Base-by-base conservation (phyloP, 2,113 vertebrate species). In the Peromyscus polionotus region DNA sequence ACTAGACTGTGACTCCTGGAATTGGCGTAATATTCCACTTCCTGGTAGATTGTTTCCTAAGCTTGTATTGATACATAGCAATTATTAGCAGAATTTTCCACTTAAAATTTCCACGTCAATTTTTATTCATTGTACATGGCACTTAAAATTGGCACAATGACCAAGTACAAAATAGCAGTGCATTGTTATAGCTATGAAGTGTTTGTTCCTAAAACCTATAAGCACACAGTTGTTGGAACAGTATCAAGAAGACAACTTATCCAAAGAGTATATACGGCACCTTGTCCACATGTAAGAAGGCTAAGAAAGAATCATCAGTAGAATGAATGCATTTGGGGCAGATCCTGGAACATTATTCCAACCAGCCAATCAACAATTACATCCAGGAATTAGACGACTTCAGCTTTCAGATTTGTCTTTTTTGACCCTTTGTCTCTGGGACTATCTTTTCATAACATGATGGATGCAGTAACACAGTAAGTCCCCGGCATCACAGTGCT, bases 91-190 rank as follows among this genome's bases (percentile, higher is more conserved):
- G 39, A 86, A 88, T 76, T 76, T 89, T 95, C 33, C 16, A 31
- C 26, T 28, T 80, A 81, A 96, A n/a, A 65, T 7, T 59, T 72
- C 59, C 24, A 67, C 36, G 42, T 73, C 51, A 33, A 26, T 59
- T 81, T 94, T 59, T 65, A 76, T 85, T 91, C 59, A 72, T 72
- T 93, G 33, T 12, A 48, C 3, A 0, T 75, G 20, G 33, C 8
- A 70, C 17, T 85, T 95, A 95, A 95, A 97, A 91, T 70, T 84
- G 70, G 26, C 51, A n/a, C 8, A 80, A 5, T 76, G 13, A 80
- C 61, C 68, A 77, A 75, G 80, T 81, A 24, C 48, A 95, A 94
- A 86, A 65, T 17, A 6, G 39, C 17, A 67, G 39, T 28, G 36
- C 20, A 63, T 10, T 36, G 22, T 68, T 42, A n/a, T 1, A 26